A percentile compares a stretch with the other conserved stretches of the same genome.
Evolutionary conservation across 2,113 vertebrate species (phyloP).

Genomic region (Sinocyclocheilus anophthalmus): DNA sequence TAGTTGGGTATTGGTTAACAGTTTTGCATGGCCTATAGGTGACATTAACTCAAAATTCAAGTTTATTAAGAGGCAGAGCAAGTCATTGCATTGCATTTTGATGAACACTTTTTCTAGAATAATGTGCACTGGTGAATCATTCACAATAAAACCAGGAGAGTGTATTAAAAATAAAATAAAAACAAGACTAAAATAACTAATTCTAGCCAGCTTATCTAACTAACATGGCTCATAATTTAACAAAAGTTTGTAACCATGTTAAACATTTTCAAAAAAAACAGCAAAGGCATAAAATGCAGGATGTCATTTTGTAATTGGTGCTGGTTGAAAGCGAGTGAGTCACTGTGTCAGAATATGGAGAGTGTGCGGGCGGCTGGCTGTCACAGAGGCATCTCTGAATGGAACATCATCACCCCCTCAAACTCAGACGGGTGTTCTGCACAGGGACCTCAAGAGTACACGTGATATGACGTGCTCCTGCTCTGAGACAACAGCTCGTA

Average conservation of each 20-base stretch:
- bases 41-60: neutral
- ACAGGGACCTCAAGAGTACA: neutral
- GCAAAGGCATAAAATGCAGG: constrained; percentile 26
- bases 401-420: constrained; percentile 46
- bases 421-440: constrained; percentile 11
- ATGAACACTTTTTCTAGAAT: neutral
- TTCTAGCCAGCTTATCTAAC: neutral
- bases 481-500: neutral
- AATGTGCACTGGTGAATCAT: neutral
- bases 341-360: constrained; percentile 60
- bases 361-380: constrained; percentile 68
- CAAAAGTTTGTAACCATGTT: neutral
- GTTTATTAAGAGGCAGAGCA: neutral
- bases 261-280: neutral
- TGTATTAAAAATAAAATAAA: neutral
- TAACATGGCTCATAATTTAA: neutral
- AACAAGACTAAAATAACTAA: neutral
- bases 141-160: neutral
- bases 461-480: neutral
- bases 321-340: constrained; percentile 69
- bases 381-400: constrained; percentile 63
- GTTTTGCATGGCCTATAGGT: neutral
- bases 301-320: constrained; percentile 52
- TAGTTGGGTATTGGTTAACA: neutral
- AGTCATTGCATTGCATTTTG: neutral